A percentile compares a stretch with the other conserved stretches of the same genome.
phyloP scores from a whole-genome alignment of 2,113 vertebrate species.

The Abramis brama region DNA sequence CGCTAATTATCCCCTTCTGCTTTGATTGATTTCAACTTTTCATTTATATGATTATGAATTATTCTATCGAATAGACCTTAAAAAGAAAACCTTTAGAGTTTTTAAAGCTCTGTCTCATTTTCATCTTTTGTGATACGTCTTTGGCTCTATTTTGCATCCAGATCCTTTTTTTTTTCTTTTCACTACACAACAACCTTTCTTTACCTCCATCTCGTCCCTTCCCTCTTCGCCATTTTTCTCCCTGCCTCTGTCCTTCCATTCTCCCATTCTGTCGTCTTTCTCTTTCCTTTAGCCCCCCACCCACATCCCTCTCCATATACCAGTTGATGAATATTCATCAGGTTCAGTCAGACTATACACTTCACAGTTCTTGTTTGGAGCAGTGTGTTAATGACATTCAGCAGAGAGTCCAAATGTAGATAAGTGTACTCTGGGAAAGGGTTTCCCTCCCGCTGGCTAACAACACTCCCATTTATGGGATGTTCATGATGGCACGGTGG shows the following conservation, averaged over 20 bases:
- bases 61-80: too few species aligned
- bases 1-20: background rate
- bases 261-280: background rate
- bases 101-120: background rate
- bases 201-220: background rate
- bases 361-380: slow-evolving; percentile 49
- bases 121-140: background rate
- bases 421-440: slow-evolving; percentile 61
- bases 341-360: slow-evolving; percentile 33
- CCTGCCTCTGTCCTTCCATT: background rate
- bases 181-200: background rate
- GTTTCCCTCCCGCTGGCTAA: slow-evolving; percentile 9
- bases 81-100: too few species aligned
- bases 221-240: background rate
- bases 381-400: slow-evolving; percentile 41
- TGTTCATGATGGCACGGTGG: slow-evolving; percentile 43
- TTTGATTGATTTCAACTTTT: too few species aligned
- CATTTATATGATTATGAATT: too few species aligned
- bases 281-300: background rate
- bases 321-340: slow-evolving; percentile 54
- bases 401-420: slow-evolving; percentile 48
- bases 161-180: background rate
- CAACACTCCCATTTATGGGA: slow-evolving; percentile 51
- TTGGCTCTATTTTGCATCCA: background rate
- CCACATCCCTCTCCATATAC: background rate